Evolutionary conservation across 2,797 vertebrate species (phyloP), one percentile per base, ranked within the genome.

Genomic region (Labeo calbasu): DNA sequence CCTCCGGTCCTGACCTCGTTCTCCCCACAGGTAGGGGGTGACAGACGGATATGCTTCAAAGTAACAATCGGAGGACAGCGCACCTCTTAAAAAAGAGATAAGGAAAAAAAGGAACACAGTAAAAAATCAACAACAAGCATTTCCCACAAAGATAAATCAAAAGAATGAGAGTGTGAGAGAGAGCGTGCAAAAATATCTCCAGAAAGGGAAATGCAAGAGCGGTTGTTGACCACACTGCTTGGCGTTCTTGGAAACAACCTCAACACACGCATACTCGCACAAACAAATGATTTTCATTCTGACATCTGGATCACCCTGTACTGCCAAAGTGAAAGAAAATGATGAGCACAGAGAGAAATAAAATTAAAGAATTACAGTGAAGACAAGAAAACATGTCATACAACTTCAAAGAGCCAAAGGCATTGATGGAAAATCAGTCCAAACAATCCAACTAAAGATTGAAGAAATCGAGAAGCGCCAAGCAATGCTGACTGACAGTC

Each of bases 1-100:
- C 92, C 94, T 76, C 97, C 96, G 25, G 91, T 91, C 28, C 89
- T 76, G 4, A 94, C 89, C 2, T 94, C 91, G 84, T 95, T 95
- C 89, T 94, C 94, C 68, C 95, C 96, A 79, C 98, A 99, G 65
- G 63, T 93, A 79, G 93, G 91, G 73, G 97, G 97, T 17, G 92
- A 92, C 88, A 97, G 32, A 51, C 90, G 86, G 84, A 97, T 90
- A 85, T 95, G 94, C 87, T 93, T 93, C 78, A 93, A 93, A 81
- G 91, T 92, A 86, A 90, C 87, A 63, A 99, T 91, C 4, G 92
- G 84, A 14, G 96, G 92, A 66, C 98, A 99, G 36, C 85, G 95
- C 68, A 95, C 94, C 92, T 99, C 98, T 99, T 81, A 72, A 75
- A 82, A 82, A 15, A 15, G 21, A 65, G 13, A 32, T 59, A 57